These are phyloP conservation scores for Remorina albescens DNA, from an alignment of 2,797 vertebrate genomes.

Conservation along the genomic window DNA sequence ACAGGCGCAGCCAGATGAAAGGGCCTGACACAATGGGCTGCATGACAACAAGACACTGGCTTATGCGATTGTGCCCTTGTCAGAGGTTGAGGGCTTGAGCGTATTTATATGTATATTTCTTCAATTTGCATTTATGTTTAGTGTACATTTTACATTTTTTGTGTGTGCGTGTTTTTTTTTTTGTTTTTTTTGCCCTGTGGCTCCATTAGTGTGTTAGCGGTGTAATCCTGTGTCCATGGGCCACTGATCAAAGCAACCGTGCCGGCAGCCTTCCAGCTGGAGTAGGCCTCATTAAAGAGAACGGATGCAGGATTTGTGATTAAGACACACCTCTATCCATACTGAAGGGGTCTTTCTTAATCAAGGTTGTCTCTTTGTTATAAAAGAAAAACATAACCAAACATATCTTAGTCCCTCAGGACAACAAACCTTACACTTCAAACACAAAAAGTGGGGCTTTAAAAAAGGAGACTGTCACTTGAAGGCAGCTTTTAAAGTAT, in stretches of 20 bases:
- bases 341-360: constrained; percentile 37
- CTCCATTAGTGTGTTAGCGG: constrained; percentile 71
- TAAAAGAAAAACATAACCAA: constrained; percentile 45
- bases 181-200: constrained; percentile 42
- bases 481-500: constrained; percentile 1
- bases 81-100: constrained; percentile 12
- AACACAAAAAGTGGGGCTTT: constrained; percentile 34
- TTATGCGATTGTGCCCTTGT: constrained; percentile 41
- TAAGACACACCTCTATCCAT: constrained; percentile 57
- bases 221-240: constrained; percentile 66
- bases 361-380: constrained; percentile 53
- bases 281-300: constrained; percentile 71
- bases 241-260: constrained; percentile 74
- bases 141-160: not conserved
- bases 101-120: constrained; percentile 33
- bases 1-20: constrained; percentile 47
- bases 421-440: constrained; percentile 25
- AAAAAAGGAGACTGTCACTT: constrained; percentile 9
- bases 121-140: constrained; percentile 44
- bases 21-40: constrained; percentile 41
- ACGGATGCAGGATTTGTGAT: constrained; percentile 64
- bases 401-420: not conserved
- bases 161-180: constrained; percentile 12
- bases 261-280: constrained; percentile 70
- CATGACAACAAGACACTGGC: constrained; percentile 30